phyloP scores from a whole-genome alignment of 2,888 invertebrate genomes.

The Phrixothrix hirtus region DNA sequence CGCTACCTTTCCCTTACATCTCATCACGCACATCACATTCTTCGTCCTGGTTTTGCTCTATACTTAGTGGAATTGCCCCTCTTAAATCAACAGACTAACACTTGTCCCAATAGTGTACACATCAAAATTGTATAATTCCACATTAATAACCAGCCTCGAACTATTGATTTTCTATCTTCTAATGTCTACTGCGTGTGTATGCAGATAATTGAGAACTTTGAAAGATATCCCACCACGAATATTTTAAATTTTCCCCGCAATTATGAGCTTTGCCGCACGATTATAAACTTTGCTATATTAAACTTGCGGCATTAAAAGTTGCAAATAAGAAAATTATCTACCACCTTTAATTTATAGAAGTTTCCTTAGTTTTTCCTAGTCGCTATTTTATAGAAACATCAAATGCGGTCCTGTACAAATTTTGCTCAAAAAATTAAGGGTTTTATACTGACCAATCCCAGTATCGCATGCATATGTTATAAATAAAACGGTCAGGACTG shows the following conservation, averaged over 20 bases:
- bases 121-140: conserved; percentile 41
- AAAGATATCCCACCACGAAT: conserved; percentile 17
- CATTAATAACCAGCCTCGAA: conserved; percentile 36
- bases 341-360: no score
- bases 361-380: no score
- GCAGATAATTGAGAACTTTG: conserved; percentile 30
- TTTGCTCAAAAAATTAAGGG: no score
- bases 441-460: no score
- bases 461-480: no score
- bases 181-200: conserved; percentile 35
- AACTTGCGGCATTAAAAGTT: no score
- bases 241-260: background rate
- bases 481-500: no score
- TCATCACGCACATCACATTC: conserved; percentile 32
- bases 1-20: conserved; percentile 24
- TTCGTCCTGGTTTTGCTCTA: conserved; percentile 30
- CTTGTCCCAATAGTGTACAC: conserved; percentile 38
- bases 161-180: conserved; percentile 38
- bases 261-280: no score
- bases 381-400: no score
- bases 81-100: conserved; percentile 38
- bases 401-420: no score
- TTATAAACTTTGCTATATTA: no score
- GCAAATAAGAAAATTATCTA: no score
- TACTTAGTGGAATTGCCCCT: conserved; percentile 36